A percentile compares a stretch with the other conserved stretches of the same genome.
Conservation (phyloP, 2,797 vertebrate genomes). For the Acanthurus lineatus region DNA sequence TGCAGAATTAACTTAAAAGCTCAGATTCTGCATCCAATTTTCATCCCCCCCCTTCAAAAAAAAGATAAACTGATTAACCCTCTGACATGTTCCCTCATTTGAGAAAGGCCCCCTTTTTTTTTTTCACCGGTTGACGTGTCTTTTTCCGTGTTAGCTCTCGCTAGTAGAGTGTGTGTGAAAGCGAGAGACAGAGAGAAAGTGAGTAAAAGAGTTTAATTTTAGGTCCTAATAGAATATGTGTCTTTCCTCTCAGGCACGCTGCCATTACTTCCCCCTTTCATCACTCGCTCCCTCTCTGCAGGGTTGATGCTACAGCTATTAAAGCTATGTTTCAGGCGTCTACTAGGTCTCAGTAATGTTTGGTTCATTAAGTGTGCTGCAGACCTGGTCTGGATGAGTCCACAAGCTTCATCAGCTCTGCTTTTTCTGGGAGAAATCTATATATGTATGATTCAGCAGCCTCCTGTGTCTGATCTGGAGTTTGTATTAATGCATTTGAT, state of each 20-base stretch:
- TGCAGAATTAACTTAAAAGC: constrained; percentile 24
- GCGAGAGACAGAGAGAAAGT: constrained; percentile 23
- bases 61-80: constrained; percentile 22
- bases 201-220: constrained; percentile 72
- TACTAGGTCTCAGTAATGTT: constrained; percentile 37
- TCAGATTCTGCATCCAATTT: constrained; percentile 13
- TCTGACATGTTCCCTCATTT: constrained; percentile 29
- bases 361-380: constrained; percentile 39
- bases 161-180: constrained; percentile 11
- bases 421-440: constrained; percentile 29
- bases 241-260: constrained; percentile 65
- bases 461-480: constrained; percentile 44
- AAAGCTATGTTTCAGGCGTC: constrained; percentile 40
- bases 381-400: constrained; percentile 27
- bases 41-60: constrained; percentile 1
- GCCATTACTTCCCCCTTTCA: constrained; percentile 74
- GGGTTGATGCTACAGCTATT: constrained; percentile 53
- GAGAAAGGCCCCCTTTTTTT: constrained; percentile 18
- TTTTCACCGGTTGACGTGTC: constrained; percentile 41
- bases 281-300: constrained; percentile 65
- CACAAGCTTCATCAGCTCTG: constrained; percentile 44
- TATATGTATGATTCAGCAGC: constrained; percentile 53
- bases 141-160: constrained; percentile 1
- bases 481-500: constrained; percentile 52
- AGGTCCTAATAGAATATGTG: constrained; percentile 70